Percentiles rank a stretch among this genome's conserved stretches.
These are phyloP conservation scores for Dione juno DNA, from an alignment of 2,888 invertebrate species.

Conservation along the genomic window DNA sequence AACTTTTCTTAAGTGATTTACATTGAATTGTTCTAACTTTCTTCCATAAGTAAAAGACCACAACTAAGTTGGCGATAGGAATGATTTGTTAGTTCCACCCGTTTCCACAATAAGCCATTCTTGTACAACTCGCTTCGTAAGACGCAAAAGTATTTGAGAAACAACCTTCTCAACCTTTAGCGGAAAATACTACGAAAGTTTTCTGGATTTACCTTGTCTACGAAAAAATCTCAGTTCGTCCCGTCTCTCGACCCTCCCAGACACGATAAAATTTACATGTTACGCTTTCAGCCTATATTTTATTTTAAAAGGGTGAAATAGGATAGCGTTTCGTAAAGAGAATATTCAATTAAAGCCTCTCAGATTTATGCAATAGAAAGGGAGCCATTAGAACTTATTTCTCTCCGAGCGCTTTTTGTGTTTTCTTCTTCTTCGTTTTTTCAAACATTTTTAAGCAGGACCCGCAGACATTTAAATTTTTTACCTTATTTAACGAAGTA, in stretches of 20 bases:
- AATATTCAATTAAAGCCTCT: slow-evolving; percentile 81
- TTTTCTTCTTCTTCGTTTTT: slow-evolving; percentile 48
- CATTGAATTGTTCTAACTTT: slow-evolving; percentile 24
- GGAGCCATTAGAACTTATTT: slow-evolving; percentile 60
- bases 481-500: slow-evolving; percentile 25
- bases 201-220: slow-evolving; percentile 69
- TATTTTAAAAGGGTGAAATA: slow-evolving; percentile 81
- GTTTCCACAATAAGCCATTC: slow-evolving; percentile 45
- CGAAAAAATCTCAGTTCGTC: slow-evolving; percentile 71
- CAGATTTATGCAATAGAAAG: slow-evolving; percentile 69
- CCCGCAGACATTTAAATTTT: slow-evolving; percentile 33
- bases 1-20: slow-evolving; percentile 13
- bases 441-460: slow-evolving; percentile 31
- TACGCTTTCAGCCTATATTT: slow-evolving; percentile 78
- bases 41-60: slow-evolving; percentile 21
- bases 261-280: slow-evolving; percentile 82
- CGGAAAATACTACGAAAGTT: slow-evolving; percentile 80
- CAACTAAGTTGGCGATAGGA: slow-evolving; percentile 30
- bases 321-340: slow-evolving; percentile 77
- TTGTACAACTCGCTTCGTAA: slow-evolving; percentile 75
- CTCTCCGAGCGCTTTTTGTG: slow-evolving; percentile 52
- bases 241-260: slow-evolving; percentile 65
- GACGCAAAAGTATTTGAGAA: slow-evolving; percentile 75
- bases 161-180: slow-evolving; percentile 70
- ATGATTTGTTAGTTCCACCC: slow-evolving; percentile 44